Percentiles rank a stretch among this genome's conserved stretches.
Evolutionary conservation across 1,140 invertebrate species (phyloP).

Genomic region (Calliphora vicina): DNA sequence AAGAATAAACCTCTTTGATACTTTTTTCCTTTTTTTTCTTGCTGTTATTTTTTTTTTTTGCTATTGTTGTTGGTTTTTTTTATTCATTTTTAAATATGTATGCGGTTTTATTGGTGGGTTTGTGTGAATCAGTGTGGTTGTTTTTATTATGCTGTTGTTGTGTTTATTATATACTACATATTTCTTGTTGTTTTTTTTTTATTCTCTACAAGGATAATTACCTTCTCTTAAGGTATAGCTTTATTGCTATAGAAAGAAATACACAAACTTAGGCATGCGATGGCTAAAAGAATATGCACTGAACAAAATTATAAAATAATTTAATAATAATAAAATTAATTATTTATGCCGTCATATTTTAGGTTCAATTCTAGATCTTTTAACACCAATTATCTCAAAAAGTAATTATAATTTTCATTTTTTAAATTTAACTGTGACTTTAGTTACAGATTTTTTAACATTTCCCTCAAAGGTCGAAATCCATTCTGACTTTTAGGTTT

Average conservation of each 20-base stretch:
- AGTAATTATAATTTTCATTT: no score
- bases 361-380: no score
- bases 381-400: no score
- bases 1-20: conserved; percentile 1
- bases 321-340: no score
- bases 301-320: no score
- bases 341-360: no score
- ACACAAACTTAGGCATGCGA: neutral
- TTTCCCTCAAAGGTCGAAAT: no score
- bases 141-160: conserved; percentile 9
- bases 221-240: conserved; percentile 14
- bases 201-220: conserved; percentile 22
- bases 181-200: neutral
- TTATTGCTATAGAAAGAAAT: neutral
- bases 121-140: neutral
- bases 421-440: no score
- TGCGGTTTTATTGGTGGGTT: neutral
- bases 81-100: neutral
- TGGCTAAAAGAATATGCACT: neutral
- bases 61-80: neutral
- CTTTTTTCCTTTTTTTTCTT: neutral
- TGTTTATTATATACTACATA: neutral
- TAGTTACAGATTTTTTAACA: no score
- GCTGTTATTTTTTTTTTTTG: neutral
- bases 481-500: no score